phyloP scores from a whole-genome alignment of 1,140 invertebrate species.

The Aphelinus atriplicis region DNA sequence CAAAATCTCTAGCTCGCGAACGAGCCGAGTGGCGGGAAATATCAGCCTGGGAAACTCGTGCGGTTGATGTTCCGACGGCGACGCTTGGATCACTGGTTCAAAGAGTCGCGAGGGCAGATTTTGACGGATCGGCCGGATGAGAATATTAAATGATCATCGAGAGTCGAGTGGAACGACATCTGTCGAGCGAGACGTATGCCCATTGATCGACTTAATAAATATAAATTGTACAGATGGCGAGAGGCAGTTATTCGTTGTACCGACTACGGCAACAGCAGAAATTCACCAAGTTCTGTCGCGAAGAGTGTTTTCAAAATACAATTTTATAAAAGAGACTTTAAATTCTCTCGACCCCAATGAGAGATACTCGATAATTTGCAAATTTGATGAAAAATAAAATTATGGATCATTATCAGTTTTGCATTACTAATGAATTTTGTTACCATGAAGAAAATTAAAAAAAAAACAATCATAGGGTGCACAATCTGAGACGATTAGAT shows the following conservation, averaged over 20 bases:
- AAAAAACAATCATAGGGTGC: no score
- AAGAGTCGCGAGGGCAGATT: background rate
- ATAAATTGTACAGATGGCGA: background rate
- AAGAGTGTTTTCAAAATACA: no score
- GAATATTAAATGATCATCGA: background rate
- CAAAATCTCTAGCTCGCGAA: background rate
- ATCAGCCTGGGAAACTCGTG: background rate
- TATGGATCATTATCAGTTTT: no score
- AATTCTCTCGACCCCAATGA: no score
- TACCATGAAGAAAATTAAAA: no score
- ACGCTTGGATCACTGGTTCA: constrained; percentile 1
- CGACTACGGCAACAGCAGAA: constrained; percentile 8
- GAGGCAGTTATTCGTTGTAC: background rate
- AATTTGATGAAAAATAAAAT: no score
- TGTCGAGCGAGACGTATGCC: background rate
- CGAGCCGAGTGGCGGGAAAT: background rate
- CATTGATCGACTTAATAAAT: background rate
- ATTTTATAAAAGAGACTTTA: no score
- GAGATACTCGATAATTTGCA: no score
- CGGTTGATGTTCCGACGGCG: background rate
- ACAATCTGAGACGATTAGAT: no score
- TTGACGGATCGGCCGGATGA: background rate
- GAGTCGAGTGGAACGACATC: background rate
- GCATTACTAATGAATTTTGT: no score
- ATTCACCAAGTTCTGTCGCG: background rate